phyloP scores from a whole-genome alignment of 2,888 invertebrate genomes.

The Gandaritis pyraliata region DNA sequence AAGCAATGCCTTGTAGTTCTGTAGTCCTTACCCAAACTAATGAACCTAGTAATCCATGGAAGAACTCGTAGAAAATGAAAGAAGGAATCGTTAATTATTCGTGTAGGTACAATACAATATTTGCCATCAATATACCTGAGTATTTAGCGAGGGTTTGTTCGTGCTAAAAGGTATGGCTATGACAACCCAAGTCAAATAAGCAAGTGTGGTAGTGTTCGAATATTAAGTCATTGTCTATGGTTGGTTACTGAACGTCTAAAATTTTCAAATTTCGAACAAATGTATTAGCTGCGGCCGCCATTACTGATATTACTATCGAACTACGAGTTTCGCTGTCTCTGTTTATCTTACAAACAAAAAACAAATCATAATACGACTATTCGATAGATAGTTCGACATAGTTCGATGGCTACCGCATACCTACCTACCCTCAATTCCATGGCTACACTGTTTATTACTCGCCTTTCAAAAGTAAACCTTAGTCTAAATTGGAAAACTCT shows the following conservation, averaged over 20 bases:
- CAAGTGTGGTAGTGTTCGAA: not conserved
- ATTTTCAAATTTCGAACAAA: not conserved
- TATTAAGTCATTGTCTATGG: not conserved
- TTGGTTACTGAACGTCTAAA: not conserved
- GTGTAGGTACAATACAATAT: no score
- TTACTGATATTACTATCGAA: no score
- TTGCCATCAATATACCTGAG: no score
- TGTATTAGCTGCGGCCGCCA: no score
- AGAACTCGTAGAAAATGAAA: not conserved
- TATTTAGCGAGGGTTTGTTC: no score
- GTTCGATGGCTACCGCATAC: not conserved
- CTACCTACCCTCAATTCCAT: conserved; percentile 2
- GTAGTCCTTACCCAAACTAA: not conserved
- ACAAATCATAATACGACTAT: no score
- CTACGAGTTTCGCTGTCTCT: not conserved
- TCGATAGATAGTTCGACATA: not conserved
- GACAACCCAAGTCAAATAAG: no score
- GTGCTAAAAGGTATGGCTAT: no score
- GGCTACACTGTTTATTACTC: conserved; percentile 5
- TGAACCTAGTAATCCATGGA: not conserved
- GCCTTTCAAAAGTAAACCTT: conserved; percentile 5
- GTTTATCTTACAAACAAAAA: not conserved
- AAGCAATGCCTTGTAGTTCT: conserved; percentile 4
- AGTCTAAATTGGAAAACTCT: conserved; percentile 53
- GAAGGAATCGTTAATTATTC: no score